phyloP scores from a whole-genome alignment of 1,140 invertebrate species.

The Theocolax elegans region DNA sequence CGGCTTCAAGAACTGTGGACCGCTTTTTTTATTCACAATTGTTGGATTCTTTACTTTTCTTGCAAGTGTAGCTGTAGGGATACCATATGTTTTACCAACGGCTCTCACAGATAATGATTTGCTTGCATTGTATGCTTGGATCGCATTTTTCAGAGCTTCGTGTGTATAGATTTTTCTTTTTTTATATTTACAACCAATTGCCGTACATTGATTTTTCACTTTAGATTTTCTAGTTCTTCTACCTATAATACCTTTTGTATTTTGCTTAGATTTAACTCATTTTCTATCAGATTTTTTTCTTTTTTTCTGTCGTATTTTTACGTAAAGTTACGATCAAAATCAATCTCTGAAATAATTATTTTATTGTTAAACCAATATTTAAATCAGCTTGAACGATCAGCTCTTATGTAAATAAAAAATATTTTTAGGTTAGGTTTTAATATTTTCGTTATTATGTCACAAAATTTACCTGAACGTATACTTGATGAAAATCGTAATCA shows the following conservation, averaged over 20 bases:
- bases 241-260: neutral
- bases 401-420: neutral
- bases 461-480: neutral
- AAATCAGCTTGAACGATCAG: no score
- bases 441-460: neutral
- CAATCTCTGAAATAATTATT: neutral
- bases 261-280: neutral
- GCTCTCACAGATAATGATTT: neutral
- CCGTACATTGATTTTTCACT: neutral
- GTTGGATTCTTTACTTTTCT: conserved; percentile 5
- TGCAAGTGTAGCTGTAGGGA: neutral
- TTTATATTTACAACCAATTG: neutral
- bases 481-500: neutral
- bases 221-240: neutral
- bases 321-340: neutral
- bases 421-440: neutral
- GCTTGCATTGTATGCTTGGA: neutral
- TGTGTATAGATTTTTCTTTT: neutral
- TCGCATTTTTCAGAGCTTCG: neutral
- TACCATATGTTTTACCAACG: neutral
- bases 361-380: neutral
- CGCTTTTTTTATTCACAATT: conserved; percentile 4
- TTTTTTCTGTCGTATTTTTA: neutral
- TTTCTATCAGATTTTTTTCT: neutral
- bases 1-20: conserved; percentile 34